phyloP scores from a whole-genome alignment of 2,113 vertebrate genomes.

The Microcebus griseorufus region DNA sequence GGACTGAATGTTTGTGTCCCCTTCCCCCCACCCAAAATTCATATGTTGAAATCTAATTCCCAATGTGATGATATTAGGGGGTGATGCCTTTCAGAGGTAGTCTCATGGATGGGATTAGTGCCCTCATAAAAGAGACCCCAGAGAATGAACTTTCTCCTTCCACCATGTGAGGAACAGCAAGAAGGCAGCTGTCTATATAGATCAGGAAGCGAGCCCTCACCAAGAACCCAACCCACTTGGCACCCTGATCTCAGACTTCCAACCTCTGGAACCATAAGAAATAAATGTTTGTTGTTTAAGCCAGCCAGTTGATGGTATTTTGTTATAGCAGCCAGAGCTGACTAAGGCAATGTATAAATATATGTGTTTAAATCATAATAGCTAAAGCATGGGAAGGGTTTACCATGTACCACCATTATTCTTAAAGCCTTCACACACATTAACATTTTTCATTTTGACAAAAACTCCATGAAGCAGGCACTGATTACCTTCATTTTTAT shows the following conservation, averaged over 20 bases:
- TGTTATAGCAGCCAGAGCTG: not conserved
- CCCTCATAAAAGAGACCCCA: not conserved
- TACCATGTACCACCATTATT: not conserved
- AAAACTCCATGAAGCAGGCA: not conserved
- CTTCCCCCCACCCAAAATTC: not conserved
- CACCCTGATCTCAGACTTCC: not conserved
- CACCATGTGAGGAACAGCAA: not conserved
- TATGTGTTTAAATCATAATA: not conserved
- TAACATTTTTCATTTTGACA: not conserved
- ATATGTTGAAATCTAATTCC: not conserved
- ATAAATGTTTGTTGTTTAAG: not conserved
- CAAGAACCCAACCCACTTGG: not conserved
- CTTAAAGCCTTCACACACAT: not conserved
- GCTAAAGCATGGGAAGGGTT: not conserved
- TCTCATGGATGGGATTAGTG: not conserved
- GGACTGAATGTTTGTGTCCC: not conserved
- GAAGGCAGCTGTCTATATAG: not conserved
- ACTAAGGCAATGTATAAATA: not conserved
- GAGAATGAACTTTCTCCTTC: not conserved
- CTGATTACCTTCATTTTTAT: not conserved
- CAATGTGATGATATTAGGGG: not conserved
- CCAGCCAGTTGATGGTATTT: not conserved
- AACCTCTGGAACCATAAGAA: not conserved
- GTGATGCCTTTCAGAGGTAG: not conserved
- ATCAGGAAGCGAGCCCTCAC: not conserved